These are phyloP conservation scores for Hirtodrosophila alboralis DNA, from an alignment of 2,888 invertebrate species.

Conservation along the genomic window DNA sequence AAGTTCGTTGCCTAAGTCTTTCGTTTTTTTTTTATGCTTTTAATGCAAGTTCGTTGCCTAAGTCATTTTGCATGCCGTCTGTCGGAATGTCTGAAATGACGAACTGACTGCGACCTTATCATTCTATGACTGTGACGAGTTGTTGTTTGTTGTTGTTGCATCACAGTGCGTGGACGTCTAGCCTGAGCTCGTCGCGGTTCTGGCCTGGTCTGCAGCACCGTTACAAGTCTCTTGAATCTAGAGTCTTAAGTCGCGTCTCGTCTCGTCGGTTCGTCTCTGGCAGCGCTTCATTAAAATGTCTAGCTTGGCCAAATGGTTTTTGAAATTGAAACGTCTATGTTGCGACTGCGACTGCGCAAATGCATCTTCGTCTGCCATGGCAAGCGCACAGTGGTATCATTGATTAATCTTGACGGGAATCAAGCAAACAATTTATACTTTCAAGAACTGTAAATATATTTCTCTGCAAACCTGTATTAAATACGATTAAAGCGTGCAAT, in stretches of 20 bases:
- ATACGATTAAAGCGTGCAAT: no score
- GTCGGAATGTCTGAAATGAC: conserved; percentile 3
- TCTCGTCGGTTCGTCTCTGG: conserved; percentile 32
- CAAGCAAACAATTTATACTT: no score
- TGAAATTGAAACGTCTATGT: conserved; percentile 79
- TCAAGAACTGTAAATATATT: no score
- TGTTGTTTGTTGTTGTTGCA: conserved; percentile 27
- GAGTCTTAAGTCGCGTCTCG: neutral
- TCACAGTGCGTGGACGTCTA: conserved; percentile 61
- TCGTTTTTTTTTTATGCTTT: no score
- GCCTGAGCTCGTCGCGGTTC: conserved; percentile 25
- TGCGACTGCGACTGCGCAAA: conserved; percentile 50
- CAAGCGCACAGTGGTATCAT: neutral
- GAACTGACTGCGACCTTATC: conserved; percentile 53
- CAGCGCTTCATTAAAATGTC: conserved; percentile 78
- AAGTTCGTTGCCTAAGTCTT: conserved; percentile 74
- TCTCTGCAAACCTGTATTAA: no score
- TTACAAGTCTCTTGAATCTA: conserved; percentile 25
- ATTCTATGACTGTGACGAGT: conserved; percentile 49
- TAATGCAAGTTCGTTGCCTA: conserved; percentile 65
- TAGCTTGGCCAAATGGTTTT: conserved; percentile 70
- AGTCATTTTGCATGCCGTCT: conserved; percentile 62
- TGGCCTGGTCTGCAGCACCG: conserved; percentile 46
- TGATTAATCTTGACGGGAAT: no score
- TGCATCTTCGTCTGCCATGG: conserved; percentile 64